A percentile compares a stretch with the other conserved stretches of the same genome.
phyloP scores from a whole-genome alignment of 2,113 vertebrate species.

The Aramus guarauna region DNA sequence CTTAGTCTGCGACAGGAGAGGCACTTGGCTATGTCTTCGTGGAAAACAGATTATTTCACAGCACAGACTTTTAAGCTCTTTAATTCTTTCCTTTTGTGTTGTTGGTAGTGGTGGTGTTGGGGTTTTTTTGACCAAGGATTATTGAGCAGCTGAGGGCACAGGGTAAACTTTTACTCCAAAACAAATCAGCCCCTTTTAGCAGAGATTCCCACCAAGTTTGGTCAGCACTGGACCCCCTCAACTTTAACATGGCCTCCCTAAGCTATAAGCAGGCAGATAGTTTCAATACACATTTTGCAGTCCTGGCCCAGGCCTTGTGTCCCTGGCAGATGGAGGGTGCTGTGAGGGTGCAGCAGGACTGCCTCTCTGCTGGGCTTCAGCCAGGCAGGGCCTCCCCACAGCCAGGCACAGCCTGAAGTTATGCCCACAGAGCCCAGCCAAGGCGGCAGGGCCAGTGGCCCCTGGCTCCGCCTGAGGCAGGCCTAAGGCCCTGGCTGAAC shows the following conservation, averaged over 20 bases:
- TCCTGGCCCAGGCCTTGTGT: no score
- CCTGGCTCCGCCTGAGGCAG: fast-evolving
- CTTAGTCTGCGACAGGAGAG: background rate
- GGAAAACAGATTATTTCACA: background rate
- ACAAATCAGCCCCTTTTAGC: background rate
- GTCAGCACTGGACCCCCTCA: fast-evolving
- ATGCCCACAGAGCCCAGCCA: background rate
- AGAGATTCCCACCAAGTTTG: background rate
- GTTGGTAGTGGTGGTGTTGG: no score
- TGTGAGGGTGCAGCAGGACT: fast-evolving
- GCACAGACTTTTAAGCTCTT: background rate
- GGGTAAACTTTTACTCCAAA: background rate
- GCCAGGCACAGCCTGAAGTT: fast-evolving
- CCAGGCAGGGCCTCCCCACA: background rate
- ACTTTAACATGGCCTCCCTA: fast-evolving
- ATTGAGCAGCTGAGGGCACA: background rate
- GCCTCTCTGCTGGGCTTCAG: fast-evolving
- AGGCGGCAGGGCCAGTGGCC: background rate
- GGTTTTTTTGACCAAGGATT: background rate
- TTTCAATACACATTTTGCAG: fast-evolving
- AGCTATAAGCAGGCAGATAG: background rate
- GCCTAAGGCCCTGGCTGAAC: background rate
- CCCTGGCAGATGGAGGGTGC: background rate
- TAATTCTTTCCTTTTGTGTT: background rate
- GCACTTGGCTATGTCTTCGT: background rate